These are phyloP conservation scores for Alligator sinensis DNA, from an alignment of 2,113 vertebrate species.

Conservation along the genomic window DNA sequence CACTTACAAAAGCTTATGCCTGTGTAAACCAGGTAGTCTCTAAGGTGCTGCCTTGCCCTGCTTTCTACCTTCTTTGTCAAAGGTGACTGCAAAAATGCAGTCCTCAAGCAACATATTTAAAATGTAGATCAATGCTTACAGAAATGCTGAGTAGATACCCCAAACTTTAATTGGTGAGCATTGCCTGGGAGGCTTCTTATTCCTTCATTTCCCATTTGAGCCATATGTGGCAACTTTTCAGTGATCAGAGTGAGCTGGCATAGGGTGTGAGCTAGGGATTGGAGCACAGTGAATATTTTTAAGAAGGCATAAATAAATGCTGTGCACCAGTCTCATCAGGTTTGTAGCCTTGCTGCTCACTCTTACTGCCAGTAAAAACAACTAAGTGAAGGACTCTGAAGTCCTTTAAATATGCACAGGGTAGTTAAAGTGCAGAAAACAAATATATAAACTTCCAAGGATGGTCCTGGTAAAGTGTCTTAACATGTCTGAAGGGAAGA, in stretches of 20 bases:
- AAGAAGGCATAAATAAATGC: background rate
- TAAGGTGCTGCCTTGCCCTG: no score
- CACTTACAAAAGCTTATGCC: no score
- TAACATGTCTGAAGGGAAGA: background rate
- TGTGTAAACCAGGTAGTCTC: no score
- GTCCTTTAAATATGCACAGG: background rate
- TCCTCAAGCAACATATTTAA: background rate
- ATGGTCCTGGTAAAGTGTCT: background rate
- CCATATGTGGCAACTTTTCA: accelerated
- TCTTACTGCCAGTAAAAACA: slow-evolving; percentile 31
- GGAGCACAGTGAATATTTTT: background rate
- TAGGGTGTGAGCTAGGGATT: background rate
- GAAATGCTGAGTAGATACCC: background rate
- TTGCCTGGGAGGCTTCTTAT: background rate
- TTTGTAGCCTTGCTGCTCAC: background rate
- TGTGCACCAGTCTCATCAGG: background rate
- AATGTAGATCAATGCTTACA: background rate
- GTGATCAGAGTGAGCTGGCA: background rate
- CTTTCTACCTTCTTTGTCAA: background rate
- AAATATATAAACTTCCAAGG: background rate
- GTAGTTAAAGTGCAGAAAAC: background rate
- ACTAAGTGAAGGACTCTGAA: slow-evolving; percentile 13
- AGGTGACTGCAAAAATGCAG: background rate
- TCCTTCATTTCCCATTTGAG: accelerated
- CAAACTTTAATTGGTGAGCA: background rate